These are phyloP conservation scores for Cheiracanthium punctorium DNA, from an alignment of 2,888 invertebrate species.

Conservation along the genomic window DNA sequence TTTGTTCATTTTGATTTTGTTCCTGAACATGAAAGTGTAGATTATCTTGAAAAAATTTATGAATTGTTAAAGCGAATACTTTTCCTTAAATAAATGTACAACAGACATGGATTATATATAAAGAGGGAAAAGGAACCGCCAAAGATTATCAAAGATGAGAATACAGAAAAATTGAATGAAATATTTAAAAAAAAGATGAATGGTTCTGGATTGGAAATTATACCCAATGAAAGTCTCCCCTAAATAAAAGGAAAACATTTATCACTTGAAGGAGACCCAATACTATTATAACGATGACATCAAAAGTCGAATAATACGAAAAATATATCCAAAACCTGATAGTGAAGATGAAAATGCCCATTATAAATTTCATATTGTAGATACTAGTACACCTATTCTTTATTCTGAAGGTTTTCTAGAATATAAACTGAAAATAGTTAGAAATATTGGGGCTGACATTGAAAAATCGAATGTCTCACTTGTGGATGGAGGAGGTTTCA, in stretches of 20 bases:
- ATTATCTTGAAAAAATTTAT: background rate
- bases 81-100: background rate
- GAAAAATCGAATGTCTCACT: background rate
- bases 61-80: background rate
- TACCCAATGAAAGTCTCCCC: background rate
- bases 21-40: background rate
- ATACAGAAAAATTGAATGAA: background rate
- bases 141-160: background rate
- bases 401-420: background rate
- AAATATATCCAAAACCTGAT: background rate
- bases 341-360: background rate
- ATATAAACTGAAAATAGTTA: background rate
- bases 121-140: too few species aligned
- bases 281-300: background rate
- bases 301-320: background rate
- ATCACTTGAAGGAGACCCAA: background rate
- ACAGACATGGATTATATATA: background rate
- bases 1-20: slow-evolving; percentile 10
- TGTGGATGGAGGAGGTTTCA: background rate
- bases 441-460: background rate
- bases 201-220: background rate
- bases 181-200: background rate
- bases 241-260: background rate
- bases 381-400: background rate
- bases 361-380: background rate